A percentile compares a stretch with the other conserved stretches of the same genome.
phyloP scores from a whole-genome alignment of 2,888 invertebrate genomes.

The Brachypterus glaber region DNA sequence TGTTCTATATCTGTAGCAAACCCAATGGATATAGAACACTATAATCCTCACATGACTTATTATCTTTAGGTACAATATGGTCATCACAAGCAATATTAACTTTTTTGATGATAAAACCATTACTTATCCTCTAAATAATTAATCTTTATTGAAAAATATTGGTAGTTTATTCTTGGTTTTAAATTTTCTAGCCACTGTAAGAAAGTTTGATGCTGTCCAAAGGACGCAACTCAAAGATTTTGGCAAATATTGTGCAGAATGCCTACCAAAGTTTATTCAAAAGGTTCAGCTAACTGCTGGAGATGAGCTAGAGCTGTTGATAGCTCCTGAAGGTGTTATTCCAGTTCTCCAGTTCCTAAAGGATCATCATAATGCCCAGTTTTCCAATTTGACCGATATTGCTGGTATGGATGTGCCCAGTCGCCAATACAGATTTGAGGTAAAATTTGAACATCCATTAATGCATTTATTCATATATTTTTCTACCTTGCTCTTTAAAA shows the following conservation, averaged over 20 bases:
- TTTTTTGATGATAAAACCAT: too few relatives aligned
- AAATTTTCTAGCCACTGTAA: slow-evolving; percentile 34
- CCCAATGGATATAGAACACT: too few relatives aligned
- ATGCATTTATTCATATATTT: too few relatives aligned
- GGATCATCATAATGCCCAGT: slow-evolving; percentile 92
- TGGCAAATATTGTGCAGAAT: slow-evolving; percentile 84
- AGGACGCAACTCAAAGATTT: slow-evolving; percentile 49
- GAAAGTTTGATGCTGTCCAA: slow-evolving; percentile 31
- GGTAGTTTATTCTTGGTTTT: too few relatives aligned
- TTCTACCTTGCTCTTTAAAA: slow-evolving; percentile 5
- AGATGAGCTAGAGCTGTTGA: slow-evolving; percentile 84
- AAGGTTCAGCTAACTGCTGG: slow-evolving; percentile 78
- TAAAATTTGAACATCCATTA: too few relatives aligned
- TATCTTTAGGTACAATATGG: too few relatives aligned
- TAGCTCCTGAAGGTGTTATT: slow-evolving; percentile 85
- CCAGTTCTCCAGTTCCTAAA: slow-evolving; percentile 87
- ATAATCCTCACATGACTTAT: too few relatives aligned
- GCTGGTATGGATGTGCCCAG: slow-evolving; percentile 91
- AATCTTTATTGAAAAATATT: too few relatives aligned
- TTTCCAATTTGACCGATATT: slow-evolving; percentile 77
- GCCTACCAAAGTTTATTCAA: slow-evolving; percentile 91
- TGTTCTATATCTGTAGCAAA: too few relatives aligned
- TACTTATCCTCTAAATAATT: too few relatives aligned
- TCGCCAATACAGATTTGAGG: slow-evolving; percentile 81
- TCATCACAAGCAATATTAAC: too few relatives aligned